These are phyloP conservation scores for Fistularia commersonii DNA, from an alignment of 2,797 vertebrate genomes.

Conservation along the genomic window DNA sequence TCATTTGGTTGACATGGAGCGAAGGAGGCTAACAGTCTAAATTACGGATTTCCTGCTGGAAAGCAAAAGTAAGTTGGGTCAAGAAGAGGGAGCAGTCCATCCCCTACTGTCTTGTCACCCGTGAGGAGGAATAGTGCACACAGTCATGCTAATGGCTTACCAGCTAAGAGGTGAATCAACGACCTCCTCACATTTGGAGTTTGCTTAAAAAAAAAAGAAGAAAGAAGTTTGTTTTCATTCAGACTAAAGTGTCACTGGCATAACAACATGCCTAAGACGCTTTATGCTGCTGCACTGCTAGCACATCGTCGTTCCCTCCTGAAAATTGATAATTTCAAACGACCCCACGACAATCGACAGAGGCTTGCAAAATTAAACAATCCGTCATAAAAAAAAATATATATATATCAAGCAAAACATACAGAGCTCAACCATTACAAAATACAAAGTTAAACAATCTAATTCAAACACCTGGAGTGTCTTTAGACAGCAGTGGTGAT, in stretches of 20 bases:
- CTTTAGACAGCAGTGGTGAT: constrained; percentile 28
- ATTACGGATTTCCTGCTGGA: constrained; percentile 21
- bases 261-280: constrained; percentile 26
- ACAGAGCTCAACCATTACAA: constrained; percentile 32
- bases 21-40: constrained; percentile 56
- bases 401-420: constrained; percentile 45
- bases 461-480: constrained; percentile 29
- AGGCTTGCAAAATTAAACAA: constrained; percentile 30
- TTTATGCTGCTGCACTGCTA: constrained; percentile 20
- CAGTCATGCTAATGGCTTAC: constrained; percentile 47
- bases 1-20: constrained; percentile 25
- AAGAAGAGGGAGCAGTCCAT: constrained; percentile 9
- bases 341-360: constrained; percentile 27
- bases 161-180: constrained; percentile 27
- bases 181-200: constrained; percentile 32
- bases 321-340: constrained; percentile 12
- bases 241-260: constrained; percentile 18
- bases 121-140: constrained; percentile 55
- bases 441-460: constrained; percentile 51
- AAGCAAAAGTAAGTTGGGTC: constrained; percentile 9
- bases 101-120: constrained; percentile 17
- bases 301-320: constrained; percentile 10
- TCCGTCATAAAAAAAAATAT: constrained; percentile 49
- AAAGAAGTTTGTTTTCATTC: constrained; percentile 15
- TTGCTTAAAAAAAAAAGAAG: constrained; percentile 3